Percentiles rank a stretch among this genome's conserved stretches.
Conservation (phyloP, 2,113 vertebrate species). For the Zosterops borbonicus region DNA sequence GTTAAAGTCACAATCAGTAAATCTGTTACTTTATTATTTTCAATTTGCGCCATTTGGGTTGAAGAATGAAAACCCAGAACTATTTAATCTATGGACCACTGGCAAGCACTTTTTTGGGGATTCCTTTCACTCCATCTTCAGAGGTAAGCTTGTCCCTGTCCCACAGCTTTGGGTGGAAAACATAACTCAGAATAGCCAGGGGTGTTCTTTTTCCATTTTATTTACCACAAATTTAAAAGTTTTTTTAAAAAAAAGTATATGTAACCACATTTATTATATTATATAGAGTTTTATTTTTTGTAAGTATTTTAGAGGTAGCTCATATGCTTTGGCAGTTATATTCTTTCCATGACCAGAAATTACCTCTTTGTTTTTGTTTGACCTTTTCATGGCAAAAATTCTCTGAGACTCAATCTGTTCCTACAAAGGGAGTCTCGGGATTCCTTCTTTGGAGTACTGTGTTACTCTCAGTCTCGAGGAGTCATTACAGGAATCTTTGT, state of each 20-base stretch:
- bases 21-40: not conserved
- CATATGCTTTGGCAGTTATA: not conserved
- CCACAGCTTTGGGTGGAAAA: not conserved
- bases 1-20: not conserved
- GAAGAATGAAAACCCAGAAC: not conserved
- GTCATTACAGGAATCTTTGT: not conserved
- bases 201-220: not conserved
- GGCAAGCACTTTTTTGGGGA: not conserved
- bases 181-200: not conserved
- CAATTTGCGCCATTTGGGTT: not conserved
- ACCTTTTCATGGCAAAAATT: not conserved
- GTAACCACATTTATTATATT: not conserved
- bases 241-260: not conserved
- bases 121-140: not conserved
- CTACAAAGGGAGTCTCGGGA: fast-evolving
- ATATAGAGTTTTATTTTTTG: not conserved
- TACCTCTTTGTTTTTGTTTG: not conserved
- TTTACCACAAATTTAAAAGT: not conserved
- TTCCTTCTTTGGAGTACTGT: not conserved
- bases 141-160: not conserved
- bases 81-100: not conserved
- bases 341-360: not conserved
- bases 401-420: not conserved
- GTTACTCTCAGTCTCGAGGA: not conserved
- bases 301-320: not conserved